A percentile compares a stretch with the other conserved stretches of the same genome.
These are phyloP conservation scores for Melinaea menophilus DNA, from an alignment of 2,888 invertebrate species.

Conservation along the genomic window DNA sequence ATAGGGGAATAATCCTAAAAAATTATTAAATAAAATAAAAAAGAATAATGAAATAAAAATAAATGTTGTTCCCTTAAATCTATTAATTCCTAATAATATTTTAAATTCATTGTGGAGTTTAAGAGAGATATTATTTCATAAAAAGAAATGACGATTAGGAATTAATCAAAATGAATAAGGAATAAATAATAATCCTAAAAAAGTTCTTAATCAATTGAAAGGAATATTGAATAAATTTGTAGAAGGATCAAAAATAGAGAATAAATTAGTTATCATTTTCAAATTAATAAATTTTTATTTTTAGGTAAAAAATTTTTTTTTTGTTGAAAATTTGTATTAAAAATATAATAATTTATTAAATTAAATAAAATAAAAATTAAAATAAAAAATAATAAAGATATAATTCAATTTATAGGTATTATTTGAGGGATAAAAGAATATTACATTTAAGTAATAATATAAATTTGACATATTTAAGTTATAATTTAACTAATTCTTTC, in stretches of 20 bases:
- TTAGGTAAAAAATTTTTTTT: conserved; percentile 41
- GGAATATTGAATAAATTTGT: conserved; percentile 71
- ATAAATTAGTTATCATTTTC: conserved; percentile 84
- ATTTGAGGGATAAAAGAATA: conserved; percentile 84
- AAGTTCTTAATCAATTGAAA: conserved; percentile 79
- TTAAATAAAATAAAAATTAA: conserved; percentile 69
- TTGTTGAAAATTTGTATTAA: conserved; percentile 46
- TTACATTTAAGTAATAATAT: conserved; percentile 75
- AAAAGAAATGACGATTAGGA: conserved; percentile 69
- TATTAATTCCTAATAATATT: conserved; percentile 67
- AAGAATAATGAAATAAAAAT: conserved; percentile 78
- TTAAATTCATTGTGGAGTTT: conserved; percentile 78
- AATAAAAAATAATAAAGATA: conserved; percentile 60
- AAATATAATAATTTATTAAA: conserved; percentile 73
- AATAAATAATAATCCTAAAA: conserved; percentile 71
- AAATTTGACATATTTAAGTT: conserved; percentile 81
- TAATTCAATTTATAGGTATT: conserved; percentile 78
- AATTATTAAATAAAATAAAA: conserved; percentile 82
- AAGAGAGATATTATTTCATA: conserved; percentile 69
- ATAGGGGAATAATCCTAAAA: conserved; percentile 83
- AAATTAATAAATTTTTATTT: conserved; percentile 50
- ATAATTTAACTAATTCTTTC: conserved; percentile 78
- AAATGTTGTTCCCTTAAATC: conserved; percentile 69
- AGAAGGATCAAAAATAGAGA: conserved; percentile 82
- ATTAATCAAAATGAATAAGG: conserved; percentile 75